phyloP scores from a whole-genome alignment of 1,140 invertebrate species.

The Galleria mellonella region DNA sequence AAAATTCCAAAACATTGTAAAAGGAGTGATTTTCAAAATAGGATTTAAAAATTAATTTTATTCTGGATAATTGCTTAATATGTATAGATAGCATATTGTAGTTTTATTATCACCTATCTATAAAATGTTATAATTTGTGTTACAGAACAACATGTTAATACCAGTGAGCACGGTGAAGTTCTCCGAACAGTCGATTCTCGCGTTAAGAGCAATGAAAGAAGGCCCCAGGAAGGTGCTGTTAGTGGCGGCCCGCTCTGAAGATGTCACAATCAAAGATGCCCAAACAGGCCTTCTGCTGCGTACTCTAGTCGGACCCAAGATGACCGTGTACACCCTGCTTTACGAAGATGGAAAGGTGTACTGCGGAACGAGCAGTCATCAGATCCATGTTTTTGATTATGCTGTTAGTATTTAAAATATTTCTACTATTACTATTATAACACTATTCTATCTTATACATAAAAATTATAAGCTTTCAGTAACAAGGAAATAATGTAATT shows the following conservation, averaged over 20 bases:
- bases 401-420: conserved; percentile 70
- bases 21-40: too few species aligned
- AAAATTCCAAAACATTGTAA: too few species aligned
- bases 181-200: conserved; percentile 78
- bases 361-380: conserved; percentile 79
- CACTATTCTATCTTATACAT: too few species aligned
- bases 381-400: conserved; percentile 81
- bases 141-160: conserved; percentile 74
- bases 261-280: conserved; percentile 80
- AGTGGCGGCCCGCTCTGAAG: conserved; percentile 78
- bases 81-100: too few species aligned
- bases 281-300: conserved; percentile 77
- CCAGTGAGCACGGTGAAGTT: conserved; percentile 74
- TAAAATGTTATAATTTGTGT: conserved; percentile 17
- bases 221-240: conserved; percentile 79
- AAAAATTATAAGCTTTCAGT: too few species aligned
- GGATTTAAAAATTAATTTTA: too few species aligned
- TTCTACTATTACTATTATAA: too few species aligned
- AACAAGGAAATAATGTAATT: too few species aligned
- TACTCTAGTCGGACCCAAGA: conserved; percentile 76
- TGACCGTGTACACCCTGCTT: conserved; percentile 80
- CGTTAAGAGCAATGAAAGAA: conserved; percentile 80
- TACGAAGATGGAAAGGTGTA: conserved; percentile 78
- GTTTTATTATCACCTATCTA: too few species aligned
- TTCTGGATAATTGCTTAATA: too few species aligned